Evolutionary conservation across 1,140 invertebrate genomes (phyloP).

Genomic region (Branchinecta lynchi): DNA sequence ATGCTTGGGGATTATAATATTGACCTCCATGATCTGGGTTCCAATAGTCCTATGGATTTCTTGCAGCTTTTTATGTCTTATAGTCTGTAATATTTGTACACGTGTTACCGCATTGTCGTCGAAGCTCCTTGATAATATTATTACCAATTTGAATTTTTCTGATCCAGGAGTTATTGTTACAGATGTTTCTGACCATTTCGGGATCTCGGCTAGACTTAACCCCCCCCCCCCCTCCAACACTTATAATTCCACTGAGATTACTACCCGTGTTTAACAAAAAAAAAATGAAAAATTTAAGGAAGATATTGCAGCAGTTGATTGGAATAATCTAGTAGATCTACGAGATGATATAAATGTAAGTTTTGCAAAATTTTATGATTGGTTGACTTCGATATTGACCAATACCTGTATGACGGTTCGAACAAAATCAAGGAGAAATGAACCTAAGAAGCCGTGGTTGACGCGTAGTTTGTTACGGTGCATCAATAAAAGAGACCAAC

Average conservation of each 20-base stretch:
- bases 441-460: constrained; percentile 8
- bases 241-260: constrained; percentile 1
- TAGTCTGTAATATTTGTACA: constrained; percentile 7
- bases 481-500: constrained; percentile 7
- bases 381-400: neutral
- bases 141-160: neutral
- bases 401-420: constrained; percentile 9
- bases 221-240: neutral
- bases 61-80: constrained; percentile 6
- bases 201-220: constrained; percentile 1
- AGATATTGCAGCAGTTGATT: neutral
- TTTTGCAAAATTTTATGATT: neutral
- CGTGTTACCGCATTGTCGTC: constrained; percentile 4
- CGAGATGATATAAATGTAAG: constrained; percentile 6
- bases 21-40: constrained; percentile 5
- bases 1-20: constrained; percentile 9
- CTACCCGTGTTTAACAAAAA: neutral
- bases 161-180: constrained; percentile 9
- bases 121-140: neutral
- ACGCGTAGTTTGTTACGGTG: constrained; percentile 8
- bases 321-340: constrained; percentile 1
- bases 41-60: neutral
- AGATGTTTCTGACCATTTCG: constrained; percentile 5
- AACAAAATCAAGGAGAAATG: constrained; percentile 1
- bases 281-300: neutral